Base-by-base conservation (phyloP, 2,797 vertebrate genomes). In the Hipposideros larvatus region DNA sequence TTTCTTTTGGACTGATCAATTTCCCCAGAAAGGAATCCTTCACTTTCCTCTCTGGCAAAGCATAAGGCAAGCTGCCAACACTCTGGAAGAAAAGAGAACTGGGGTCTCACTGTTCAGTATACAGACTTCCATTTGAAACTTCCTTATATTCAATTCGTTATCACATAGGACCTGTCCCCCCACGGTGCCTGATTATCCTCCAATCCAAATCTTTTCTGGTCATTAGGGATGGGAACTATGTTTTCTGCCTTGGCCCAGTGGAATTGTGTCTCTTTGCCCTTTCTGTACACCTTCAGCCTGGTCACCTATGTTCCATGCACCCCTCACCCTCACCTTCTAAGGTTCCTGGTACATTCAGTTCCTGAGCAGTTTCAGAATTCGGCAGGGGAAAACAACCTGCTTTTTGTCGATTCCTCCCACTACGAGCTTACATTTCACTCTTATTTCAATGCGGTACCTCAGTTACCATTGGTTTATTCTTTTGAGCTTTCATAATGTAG, bases 401-500 rank as follows among this genome's bases (percentile, higher is more conserved):
- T 61, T 74, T 82, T 61, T 59, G n/a, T 59, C 34, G 43, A 79
- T 74, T 84, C 31, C 43, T 83, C 16, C 31, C n/a, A 43, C 31
- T 26, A 37, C 11, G 73, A 90, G 68, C 66, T 94, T 71, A 68
- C 73, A 46, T 91, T 78, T 86, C 90, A 86, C 61, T 91, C 31
- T 93, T 70, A 89, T 51, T 91, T 85, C 80, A 95, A 86, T 77
- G 68, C 3, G 73, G 24, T 89, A 82, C 82, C 94, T 78, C 34
- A 83, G 66, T 73, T 75, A 57, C 37, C 70, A 84, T 80, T 97
- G 84, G 34, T 89, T 87, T 94, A 51, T 90, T 92, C 65, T 70
- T 95, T 77, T 53, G 78, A 92, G n/a, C 59, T 86, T 95, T 89
- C 94, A 86, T 70, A 96, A 75, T 65, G 11, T 26, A 68, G 73